phyloP scores from a whole-genome alignment of 2,113 vertebrate genomes.

The Himantopus leucocephalus region DNA sequence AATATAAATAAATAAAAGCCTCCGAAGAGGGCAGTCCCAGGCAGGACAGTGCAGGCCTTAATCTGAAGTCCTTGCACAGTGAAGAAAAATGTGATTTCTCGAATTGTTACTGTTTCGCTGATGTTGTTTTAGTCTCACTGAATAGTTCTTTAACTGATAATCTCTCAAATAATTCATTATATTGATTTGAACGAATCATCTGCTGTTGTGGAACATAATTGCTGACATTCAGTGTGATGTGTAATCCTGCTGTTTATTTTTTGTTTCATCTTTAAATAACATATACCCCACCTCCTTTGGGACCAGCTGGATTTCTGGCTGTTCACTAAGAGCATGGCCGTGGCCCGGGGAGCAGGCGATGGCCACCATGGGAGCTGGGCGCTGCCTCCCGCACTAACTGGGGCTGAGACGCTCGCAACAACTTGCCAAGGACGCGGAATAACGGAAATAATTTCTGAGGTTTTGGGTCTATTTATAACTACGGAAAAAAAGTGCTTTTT shows the following conservation, averaged over 20 bases:
- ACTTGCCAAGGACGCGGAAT: neutral
- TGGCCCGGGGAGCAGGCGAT: accelerated
- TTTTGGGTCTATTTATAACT: constrained; percentile 35
- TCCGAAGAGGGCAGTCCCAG: neutral
- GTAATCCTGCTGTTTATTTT: neutral
- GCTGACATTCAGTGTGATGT: neutral
- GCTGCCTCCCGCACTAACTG: neutral
- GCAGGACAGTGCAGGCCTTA: neutral
- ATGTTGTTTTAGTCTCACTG: neutral
- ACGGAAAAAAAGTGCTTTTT: neutral
- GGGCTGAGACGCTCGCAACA: neutral
- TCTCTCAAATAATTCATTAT: neutral
- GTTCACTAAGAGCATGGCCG: accelerated
- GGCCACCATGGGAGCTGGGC: neutral
- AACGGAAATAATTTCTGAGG: neutral
- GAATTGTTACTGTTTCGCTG: neutral
- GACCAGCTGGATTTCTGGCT: neutral
- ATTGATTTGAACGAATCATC: neutral
- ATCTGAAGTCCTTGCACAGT: neutral
- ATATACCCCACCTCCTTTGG: neutral
- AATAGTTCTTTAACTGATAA: neutral
- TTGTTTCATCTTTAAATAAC: neutral
- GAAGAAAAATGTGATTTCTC: neutral
- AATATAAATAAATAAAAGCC: neutral
- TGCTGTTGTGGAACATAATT: neutral